A percentile compares a stretch with the other conserved stretches of the same genome.
Conservation (phyloP, 2,797 vertebrate species). For the Gymnocypris eckloni region DNA sequence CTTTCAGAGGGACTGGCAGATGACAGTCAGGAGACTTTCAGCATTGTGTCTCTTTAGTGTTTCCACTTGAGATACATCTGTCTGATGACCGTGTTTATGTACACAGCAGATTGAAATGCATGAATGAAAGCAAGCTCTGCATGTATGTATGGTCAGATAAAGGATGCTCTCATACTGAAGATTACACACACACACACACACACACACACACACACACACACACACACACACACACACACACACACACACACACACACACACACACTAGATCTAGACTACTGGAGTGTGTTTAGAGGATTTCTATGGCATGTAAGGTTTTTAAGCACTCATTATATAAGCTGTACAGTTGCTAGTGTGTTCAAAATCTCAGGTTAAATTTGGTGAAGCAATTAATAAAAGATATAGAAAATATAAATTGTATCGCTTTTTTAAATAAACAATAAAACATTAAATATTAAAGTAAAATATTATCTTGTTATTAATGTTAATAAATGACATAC, state of each 20-base stretch:
- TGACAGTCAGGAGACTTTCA: constrained; percentile 12
- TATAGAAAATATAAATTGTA: not conserved
- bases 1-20: constrained; percentile 7
- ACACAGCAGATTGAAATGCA: not conserved
- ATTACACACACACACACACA: not conserved
- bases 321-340: constrained; percentile 19
- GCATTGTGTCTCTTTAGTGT: not conserved
- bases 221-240: not conserved
- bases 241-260: not conserved
- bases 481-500: not conserved
- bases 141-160: not conserved
- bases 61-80: not conserved
- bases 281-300: constrained; percentile 1
- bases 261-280: not conserved
- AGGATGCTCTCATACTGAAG: not conserved
- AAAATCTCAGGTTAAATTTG: not conserved
- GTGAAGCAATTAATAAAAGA: not conserved
- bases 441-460: too few relatives aligned
- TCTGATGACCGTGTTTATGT: not conserved
- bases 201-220: not conserved
- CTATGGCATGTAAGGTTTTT: constrained; percentile 9
- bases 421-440: not conserved
- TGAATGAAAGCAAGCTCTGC: constrained; percentile 13
- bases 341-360: not conserved
- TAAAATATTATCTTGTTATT: not conserved